phyloP scores from a whole-genome alignment of 2,888 invertebrate species.

The Meteorus colon region DNA sequence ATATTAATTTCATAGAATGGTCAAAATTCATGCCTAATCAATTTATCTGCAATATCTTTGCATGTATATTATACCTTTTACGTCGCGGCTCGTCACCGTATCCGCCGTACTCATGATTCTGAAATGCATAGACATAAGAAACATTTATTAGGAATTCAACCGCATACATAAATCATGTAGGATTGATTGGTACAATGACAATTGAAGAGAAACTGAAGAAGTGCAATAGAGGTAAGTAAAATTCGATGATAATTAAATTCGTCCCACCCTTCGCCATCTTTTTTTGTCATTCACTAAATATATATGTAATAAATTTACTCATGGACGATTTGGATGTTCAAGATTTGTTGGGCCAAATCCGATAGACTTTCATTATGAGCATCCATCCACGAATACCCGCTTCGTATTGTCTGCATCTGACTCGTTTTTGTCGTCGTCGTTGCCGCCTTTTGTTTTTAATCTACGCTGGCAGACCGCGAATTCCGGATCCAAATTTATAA shows the following conservation, averaged over 20 bases:
- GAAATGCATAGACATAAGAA: conserved; percentile 55
- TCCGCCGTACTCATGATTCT: conserved; percentile 72
- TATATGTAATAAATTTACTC: neutral
- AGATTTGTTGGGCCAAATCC: conserved; percentile 4
- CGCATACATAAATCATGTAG: conserved; percentile 2
- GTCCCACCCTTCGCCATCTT: neutral
- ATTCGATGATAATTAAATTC: neutral
- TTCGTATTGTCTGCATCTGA: neutral
- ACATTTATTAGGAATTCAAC: conserved; percentile 21
- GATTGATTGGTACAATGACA: neutral
- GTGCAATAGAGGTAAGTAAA: conserved; percentile 14
- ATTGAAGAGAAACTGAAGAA: neutral
- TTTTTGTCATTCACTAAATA: neutral
- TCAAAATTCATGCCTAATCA: neutral
- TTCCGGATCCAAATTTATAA: conserved; percentile 39
- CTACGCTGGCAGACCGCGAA: conserved; percentile 11
- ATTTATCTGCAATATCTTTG: neutral
- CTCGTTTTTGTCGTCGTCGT: conserved; percentile 20
- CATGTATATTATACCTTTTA: conserved; percentile 66
- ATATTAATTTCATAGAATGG: neutral
- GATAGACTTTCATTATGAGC: neutral
- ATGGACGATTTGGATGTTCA: neutral
- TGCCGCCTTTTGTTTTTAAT: neutral
- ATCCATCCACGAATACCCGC: neutral
- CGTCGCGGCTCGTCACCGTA: conserved; percentile 72